Base-by-base conservation (phyloP, 2,888 invertebrate genomes). In the Hydrotaea cyrtoneurina region DNA sequence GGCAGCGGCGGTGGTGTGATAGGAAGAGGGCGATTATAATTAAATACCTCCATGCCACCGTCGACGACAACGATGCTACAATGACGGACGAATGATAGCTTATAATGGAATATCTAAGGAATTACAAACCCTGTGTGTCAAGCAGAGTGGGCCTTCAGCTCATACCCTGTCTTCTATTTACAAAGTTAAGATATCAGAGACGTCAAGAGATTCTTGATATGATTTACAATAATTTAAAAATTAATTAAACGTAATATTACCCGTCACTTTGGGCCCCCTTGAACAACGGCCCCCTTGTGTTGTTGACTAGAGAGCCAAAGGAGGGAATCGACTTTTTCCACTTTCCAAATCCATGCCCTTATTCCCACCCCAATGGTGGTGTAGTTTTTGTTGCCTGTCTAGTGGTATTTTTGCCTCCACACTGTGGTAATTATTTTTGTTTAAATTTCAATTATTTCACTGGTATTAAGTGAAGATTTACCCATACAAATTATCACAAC, bases 361-460 rank as follows among this genome's bases (percentile, higher is more conserved):
- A 8, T 8, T 8, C 39, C 11, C 8, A 3, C 39, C 39, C n/a
- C n/a, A n/a, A n/a, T 11, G 13, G 39, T 39, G 1, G 39, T 1
- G 11, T 39, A 10, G 39, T 39, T 39, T 39, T 4, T 39, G 39
- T 39, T 39, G 39, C 1, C 1, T 39, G 39, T 10, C 4, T 39
- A 8, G 39, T 39, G 39, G 39, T 10, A 39, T 39, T 39, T 39
- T 11, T 11, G 10, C 39, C 19, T 1, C 59, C 55, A 4, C 19
- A 2, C 26, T 62, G 15, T 36, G n/a, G 62, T 36, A 62, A 62
- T 62, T 62, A 62, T 62, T 62, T 31, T 31, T 36, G 62, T 62
- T 62, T 62, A 62, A 31, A 17, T 62, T 62, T 62, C 62, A 62
- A 62, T 62, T 62, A 62, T 62, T 36, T 31, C 15, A n/a, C n/a